Evolutionary conservation across 2,113 vertebrate genomes (phyloP), one percentile per base, ranked within the genome.

Genomic region (Polypterus senegalus): DNA sequence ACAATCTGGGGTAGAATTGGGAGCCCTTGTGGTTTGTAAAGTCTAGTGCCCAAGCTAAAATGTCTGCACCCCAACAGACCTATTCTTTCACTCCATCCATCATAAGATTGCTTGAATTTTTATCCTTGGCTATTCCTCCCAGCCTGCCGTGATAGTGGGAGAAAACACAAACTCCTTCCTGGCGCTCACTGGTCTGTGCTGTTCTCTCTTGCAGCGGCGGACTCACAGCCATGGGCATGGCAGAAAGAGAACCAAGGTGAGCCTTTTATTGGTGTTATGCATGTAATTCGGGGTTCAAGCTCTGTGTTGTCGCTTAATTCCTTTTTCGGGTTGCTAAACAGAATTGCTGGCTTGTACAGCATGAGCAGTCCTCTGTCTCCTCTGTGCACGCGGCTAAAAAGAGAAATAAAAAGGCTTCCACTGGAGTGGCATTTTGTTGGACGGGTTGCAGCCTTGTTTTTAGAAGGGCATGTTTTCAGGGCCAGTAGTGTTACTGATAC

Each of bases 201-300:
- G 69, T 69, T 56, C 45, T 70, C 76, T 67, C 67, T 80, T 70
- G 45, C 84, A 98, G 95, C 92, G 89, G 64, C 83, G 93, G 69
- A 81, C 87, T 59, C 87, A 92, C 1, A 87, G 86, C 73, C 95
- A 98, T 4, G 91, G 95, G 49, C 95, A 98, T 69, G 83, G 88
- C 59, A 92, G 95, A 76, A 98, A 97, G 81, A 87, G 93, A 85
- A 87, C 94, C 80, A 98, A 97, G 89, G 95, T 97, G 79, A 77
- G 83, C 8, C 10, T 11, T 9, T 8, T 49, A n/a, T 49, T 43
- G 27, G 6, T 6, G 53, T 11, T 54, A 3, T 11, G 9, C 53
- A 54, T 9, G 53, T 54, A 54, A 54, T 54, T 54, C 9, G 3
- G 3, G 53, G 53, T 5, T 11, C 53, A 54, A 54, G 3, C 53